Base-by-base conservation (phyloP, 2,797 vertebrate genomes). In the Argentina silus region DNA sequence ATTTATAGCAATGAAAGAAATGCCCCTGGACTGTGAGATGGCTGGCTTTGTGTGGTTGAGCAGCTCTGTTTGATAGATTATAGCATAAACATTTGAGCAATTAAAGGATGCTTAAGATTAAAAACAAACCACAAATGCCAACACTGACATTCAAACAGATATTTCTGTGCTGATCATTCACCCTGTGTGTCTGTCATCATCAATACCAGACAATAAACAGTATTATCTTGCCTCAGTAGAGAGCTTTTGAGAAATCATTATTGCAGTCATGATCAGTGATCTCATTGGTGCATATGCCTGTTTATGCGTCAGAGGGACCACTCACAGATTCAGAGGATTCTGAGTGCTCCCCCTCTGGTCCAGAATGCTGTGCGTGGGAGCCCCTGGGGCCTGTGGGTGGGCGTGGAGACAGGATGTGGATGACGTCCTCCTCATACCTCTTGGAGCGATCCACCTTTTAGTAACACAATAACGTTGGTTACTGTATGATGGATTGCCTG, bases 311-410 rank as follows among this genome's bases (percentile, higher is more conserved):
- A 27, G 6, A 70, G 43, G 56, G n/a, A 10, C 45, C 2, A 94
- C 96, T 95, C 84, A 98, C 97, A 78, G 86, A 88, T n/a, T 90
- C 92, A 0, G 93, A 90, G 70, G 86, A 91, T 19, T 93, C 91
- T 0, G 90, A 91, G 51, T 86, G 81, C n/a, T 93, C 93, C 70
- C 77, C 88, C 42, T 94, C 87, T 3, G 86, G 85, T 1, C 85
- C 74, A 19, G 90, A 90, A 59, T 84, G 87, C 70, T 75, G 91
- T 7, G 89, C 75, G 0, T 64, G 78, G 2, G 19, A 74, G 45
- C 19, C 88, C 78, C 91, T 93, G 1, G 93, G 93, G 3, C 86
- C 85, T 0, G 72, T 78, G 0, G 96, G 97, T 0, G 96, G 96
- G 0, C 78, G 95, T 0, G 97, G 96, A 69, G 89, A 91, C 45